Evolutionary conservation across 2,797 vertebrate species (phyloP).

Genomic region (Gambelia wislizenii): DNA sequence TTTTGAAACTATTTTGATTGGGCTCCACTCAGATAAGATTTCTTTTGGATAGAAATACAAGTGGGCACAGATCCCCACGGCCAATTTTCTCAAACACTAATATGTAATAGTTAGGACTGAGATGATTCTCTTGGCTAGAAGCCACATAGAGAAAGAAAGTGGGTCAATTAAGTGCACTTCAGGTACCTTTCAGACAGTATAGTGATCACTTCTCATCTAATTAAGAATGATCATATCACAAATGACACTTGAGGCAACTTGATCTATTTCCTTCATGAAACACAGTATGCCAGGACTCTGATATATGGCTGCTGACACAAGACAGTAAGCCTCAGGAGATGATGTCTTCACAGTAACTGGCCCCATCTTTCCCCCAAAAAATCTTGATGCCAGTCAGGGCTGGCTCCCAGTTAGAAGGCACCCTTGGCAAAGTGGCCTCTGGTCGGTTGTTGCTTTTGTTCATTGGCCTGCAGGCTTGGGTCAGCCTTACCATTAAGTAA

Average conservation of each 20-base stretch:
- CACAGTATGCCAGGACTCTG: not conserved
- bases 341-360: not conserved
- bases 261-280: not conserved
- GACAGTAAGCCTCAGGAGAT: not conserved
- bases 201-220: constrained; percentile 25
- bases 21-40: not conserved
- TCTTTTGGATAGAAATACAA: fast-evolving
- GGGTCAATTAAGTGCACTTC: constrained; percentile 25
- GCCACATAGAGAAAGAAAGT: constrained; percentile 7
- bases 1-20: not conserved
- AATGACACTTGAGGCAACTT: not conserved
- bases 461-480: not conserved
- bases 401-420: not conserved
- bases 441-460: not conserved
- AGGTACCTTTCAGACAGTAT: not conserved
- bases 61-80: not conserved
- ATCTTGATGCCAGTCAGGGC: not conserved
- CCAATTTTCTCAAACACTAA: constrained; percentile 16
- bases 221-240: not conserved
- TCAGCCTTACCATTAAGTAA: too few relatives aligned
- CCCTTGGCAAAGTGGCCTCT: not conserved
- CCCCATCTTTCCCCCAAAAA: not conserved
- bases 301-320: not conserved
- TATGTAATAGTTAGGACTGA: not conserved
- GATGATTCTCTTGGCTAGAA: not conserved